Evolutionary conservation across 2,113 vertebrate genomes (phyloP).

Genomic region (Calyptomena viridis): DNA sequence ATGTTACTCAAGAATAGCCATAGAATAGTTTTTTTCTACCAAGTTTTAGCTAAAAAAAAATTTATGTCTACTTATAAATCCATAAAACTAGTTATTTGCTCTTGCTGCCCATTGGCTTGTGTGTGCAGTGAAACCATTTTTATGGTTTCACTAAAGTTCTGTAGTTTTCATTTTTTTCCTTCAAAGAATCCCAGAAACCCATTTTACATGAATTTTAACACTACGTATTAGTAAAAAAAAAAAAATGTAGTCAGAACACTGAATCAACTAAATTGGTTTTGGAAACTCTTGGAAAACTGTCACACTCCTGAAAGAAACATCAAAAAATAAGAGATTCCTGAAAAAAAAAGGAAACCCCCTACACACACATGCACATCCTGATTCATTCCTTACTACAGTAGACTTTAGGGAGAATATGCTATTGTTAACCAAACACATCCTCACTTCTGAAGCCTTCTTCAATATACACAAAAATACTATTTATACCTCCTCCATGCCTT

Average conservation of each 20-base stretch:
- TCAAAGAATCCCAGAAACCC: background rate
- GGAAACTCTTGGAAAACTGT: background rate
- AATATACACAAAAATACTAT: background rate
- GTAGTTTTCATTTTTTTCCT: background rate
- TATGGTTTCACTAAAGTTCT: background rate
- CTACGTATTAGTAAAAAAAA: background rate
- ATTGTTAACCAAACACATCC: background rate
- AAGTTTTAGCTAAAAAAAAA: background rate
- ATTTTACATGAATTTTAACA: background rate
- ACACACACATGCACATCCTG: background rate
- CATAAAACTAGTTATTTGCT: background rate
- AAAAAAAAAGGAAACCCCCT: background rate
- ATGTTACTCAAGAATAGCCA: background rate
- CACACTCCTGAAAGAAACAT: background rate
- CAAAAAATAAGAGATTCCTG: background rate
- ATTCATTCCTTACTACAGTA: background rate
- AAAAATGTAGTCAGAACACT: background rate
- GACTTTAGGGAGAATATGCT: background rate
- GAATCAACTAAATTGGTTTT: background rate
- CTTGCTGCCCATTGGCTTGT: background rate
- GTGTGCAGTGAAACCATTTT: accelerated
- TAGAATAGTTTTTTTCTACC: background rate
- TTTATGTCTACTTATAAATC: background rate
- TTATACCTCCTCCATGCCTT: background rate
- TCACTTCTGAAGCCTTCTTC: background rate